Conservation (phyloP, 2,797 vertebrate species). For the Psittacula echo region DNA sequence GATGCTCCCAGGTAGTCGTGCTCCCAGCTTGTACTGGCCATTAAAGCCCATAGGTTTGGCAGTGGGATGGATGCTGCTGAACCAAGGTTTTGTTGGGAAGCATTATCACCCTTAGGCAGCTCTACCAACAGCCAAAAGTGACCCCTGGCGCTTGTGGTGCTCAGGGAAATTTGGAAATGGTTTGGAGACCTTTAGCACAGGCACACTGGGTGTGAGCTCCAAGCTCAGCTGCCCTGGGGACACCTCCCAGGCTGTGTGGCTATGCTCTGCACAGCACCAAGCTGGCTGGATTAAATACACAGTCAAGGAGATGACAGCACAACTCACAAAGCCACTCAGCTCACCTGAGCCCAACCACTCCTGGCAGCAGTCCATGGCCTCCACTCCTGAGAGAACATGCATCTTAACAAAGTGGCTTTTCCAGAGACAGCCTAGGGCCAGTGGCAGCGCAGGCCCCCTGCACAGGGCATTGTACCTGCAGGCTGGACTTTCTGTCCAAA, state of each 20-base stretch:
- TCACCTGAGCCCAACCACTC: not conserved
- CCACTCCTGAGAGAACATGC: accelerated
- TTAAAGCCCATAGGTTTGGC: accelerated
- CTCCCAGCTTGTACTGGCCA: not conserved
- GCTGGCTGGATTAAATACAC: not conserved
- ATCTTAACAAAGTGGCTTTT: not conserved
- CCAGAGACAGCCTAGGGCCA: accelerated
- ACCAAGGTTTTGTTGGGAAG: not conserved
- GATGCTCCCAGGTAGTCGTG: not conserved
- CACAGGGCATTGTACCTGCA: not conserved
- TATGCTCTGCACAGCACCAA: not conserved
- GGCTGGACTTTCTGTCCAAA: not conserved
- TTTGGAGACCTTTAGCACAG: not conserved
- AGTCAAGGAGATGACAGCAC: not conserved
- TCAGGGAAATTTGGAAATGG: not conserved
- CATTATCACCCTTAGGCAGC: not conserved
- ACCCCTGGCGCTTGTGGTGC: not conserved
- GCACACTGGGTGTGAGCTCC: accelerated
- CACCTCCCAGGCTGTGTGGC: accelerated
- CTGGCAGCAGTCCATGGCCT: accelerated
- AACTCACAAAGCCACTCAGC: not conserved
- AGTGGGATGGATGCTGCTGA: not conserved
- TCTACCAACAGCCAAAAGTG: not conserved
- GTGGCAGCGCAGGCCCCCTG: not conserved
- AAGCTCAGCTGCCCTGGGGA: accelerated